Evolutionary conservation across 2,888 invertebrate species (phyloP), one percentile per base, ranked within the genome.

Genomic region (Yponomeuta malinellus): DNA sequence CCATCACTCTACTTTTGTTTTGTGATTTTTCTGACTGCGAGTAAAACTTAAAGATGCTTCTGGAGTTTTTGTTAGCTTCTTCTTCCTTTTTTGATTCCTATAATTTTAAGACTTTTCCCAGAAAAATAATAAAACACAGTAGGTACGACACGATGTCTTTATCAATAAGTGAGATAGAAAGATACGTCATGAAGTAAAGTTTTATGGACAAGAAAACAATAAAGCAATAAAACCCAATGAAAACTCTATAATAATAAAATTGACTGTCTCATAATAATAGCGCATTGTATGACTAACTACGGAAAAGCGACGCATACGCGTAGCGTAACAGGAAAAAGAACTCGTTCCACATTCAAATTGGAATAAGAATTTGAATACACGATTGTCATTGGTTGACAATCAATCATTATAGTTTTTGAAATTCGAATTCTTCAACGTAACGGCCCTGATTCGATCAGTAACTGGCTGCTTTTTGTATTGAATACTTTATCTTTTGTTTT

Each of bases 371-470:
- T 89, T 88, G 86, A 88, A 89, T 89, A 85, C 84, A 83, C 89
- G 87, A 89, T 89, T 89, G 89, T 90, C 88, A 89, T 87, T 88
- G 87, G 89, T 87, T 88, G 88, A 90, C 89, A 89, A 90, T 90
- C 89, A 89, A 90, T 90, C 89, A 90, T 89, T 88, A 88, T 84
- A 86, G 86, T 87, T 88, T 88, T 89, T 86, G 85, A 89, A 89
- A 87, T 89, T 84, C 83, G 87, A 87, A 87, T 87, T 88, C 87
- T 83, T 79, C 79, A 78, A 81, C 85, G 84, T 84, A 84, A 84
- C 84, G 82, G 81, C 81, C 82, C 84, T 80, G 88, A 88, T 88
- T 84, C 74, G 83, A 87, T 87, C 86, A 79, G 83, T 80, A 76
- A 81, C 78, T 77, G 82, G 79, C 79, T 81, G 78, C 79, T 80